These are phyloP conservation scores for Cheilinus undulatus DNA, from an alignment of 2,113 vertebrate species.

Conservation along the genomic window DNA sequence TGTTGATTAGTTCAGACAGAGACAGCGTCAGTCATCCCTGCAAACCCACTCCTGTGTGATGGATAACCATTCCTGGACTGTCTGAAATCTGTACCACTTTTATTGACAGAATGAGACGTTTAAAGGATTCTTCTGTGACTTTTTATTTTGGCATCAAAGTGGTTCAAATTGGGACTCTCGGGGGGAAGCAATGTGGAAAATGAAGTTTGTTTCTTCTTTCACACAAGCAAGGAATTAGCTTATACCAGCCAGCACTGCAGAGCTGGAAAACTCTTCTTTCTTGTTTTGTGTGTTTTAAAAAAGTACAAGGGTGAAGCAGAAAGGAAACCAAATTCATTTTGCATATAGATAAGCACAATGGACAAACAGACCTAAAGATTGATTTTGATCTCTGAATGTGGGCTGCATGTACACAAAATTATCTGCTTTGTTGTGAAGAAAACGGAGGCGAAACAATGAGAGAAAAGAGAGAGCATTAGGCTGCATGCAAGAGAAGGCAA, in stretches of 20 bases:
- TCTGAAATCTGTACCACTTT: constrained; percentile 4
- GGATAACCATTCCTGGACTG: constrained; percentile 3
- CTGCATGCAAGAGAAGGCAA: constrained; percentile 51
- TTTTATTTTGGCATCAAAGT: not conserved
- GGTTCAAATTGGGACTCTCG: not conserved
- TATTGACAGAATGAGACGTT: constrained; percentile 8
- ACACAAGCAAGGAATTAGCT: not conserved
- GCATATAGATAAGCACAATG: not conserved
- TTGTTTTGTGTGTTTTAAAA: constrained; percentile 9
- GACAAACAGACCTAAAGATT: constrained; percentile 11
- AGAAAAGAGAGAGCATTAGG: constrained; percentile 34
- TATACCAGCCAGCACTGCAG: not conserved
- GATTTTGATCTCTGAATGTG: constrained; percentile 2
- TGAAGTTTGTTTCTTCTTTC: not conserved
- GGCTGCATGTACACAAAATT: not conserved
- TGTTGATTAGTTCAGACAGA: constrained; percentile 48
- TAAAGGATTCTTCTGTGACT: not conserved
- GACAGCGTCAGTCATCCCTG: constrained; percentile 31
- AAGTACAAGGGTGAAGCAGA: not conserved
- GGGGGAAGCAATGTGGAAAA: not conserved
- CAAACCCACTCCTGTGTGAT: constrained; percentile 25
- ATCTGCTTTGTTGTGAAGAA: constrained; percentile 5
- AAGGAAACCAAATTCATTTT: not conserved
- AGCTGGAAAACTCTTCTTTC: not conserved
- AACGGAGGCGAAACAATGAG: constrained; percentile 14